Evolutionary conservation across 2,888 invertebrate species (phyloP).

Genomic region (Tholera decimalis): DNA sequence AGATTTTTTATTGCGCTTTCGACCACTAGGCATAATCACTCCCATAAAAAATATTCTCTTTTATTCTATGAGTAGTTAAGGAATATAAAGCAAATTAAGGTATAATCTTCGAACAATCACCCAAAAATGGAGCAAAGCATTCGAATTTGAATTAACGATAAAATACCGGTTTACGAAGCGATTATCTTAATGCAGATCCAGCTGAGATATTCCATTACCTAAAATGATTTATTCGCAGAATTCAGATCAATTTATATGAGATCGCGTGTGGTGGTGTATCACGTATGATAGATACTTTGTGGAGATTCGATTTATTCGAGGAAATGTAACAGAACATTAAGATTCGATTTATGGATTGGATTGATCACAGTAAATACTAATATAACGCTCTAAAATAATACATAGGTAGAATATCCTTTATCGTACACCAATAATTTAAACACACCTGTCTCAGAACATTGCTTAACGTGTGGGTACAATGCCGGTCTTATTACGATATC

Average conservation of each 20-base stretch:
- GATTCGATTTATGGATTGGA: not conserved
- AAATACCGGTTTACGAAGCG: constrained; percentile 34
- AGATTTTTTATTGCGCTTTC: too few relatives aligned
- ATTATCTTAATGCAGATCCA: constrained; percentile 43
- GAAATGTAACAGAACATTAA: not conserved
- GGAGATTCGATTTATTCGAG: constrained; percentile 13
- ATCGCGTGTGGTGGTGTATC: constrained; percentile 18
- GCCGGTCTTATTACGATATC: too few relatives aligned
- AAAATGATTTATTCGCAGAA: constrained; percentile 31
- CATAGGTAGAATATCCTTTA: too few relatives aligned
- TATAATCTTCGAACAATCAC: constrained; percentile 40
- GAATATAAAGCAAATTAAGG: constrained; percentile 21
- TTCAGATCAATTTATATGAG: constrained; percentile 15
- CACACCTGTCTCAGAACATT: too few relatives aligned
- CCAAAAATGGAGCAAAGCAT: constrained; percentile 24
- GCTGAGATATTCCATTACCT: constrained; percentile 18
- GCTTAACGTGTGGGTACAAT: too few relatives aligned
- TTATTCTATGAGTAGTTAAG: too few relatives aligned
- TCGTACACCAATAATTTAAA: too few relatives aligned
- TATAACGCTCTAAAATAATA: too few relatives aligned
- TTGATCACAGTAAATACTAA: not conserved
- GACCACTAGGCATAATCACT: too few relatives aligned
- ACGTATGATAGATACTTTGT: not conserved
- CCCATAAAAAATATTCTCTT: too few relatives aligned
- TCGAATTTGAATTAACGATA: constrained; percentile 37